Conservation (phyloP, 2,113 vertebrate species). For the Mormyrus iriodes region DNA sequence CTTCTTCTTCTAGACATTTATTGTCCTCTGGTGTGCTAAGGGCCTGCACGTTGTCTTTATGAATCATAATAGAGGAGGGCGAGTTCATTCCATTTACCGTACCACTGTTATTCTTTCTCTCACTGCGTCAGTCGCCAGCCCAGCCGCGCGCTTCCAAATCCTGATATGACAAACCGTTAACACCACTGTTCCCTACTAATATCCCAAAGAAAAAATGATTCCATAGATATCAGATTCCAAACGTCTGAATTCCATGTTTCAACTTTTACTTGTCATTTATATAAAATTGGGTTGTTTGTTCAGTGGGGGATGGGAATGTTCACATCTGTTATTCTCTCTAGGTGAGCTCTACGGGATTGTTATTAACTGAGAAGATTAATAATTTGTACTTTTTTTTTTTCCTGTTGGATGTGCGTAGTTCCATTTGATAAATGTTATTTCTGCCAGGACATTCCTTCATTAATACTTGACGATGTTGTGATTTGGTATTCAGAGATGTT, state of each 20-base stretch:
- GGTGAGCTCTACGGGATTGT: neutral
- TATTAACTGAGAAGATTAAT: conserved; percentile 46
- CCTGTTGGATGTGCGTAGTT: conserved; percentile 61
- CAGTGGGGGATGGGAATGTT: neutral
- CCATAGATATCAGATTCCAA: neutral
- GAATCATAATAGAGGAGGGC: neutral
- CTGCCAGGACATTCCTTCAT: conserved; percentile 60
- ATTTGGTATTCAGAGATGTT: conserved; percentile 48
- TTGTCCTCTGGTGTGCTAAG: neutral
- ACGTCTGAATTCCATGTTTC: neutral
- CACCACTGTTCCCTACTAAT: neutral
- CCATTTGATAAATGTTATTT: conserved; percentile 62
- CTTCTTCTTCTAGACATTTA: conserved; percentile 25
- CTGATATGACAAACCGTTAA: neutral
- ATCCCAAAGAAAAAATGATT: neutral
- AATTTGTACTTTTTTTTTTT: conserved; percentile 61
- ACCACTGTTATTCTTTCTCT: neutral
- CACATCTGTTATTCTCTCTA: neutral
- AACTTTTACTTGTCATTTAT: neutral
- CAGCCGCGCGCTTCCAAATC: neutral
- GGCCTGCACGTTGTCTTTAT: neutral
- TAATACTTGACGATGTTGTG: conserved; percentile 65
- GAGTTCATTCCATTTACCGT: neutral
- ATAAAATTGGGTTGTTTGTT: neutral
- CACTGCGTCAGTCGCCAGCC: neutral